Conservation (phyloP, 2,797 vertebrate species). For the Leuciscus waleckii region DNA sequence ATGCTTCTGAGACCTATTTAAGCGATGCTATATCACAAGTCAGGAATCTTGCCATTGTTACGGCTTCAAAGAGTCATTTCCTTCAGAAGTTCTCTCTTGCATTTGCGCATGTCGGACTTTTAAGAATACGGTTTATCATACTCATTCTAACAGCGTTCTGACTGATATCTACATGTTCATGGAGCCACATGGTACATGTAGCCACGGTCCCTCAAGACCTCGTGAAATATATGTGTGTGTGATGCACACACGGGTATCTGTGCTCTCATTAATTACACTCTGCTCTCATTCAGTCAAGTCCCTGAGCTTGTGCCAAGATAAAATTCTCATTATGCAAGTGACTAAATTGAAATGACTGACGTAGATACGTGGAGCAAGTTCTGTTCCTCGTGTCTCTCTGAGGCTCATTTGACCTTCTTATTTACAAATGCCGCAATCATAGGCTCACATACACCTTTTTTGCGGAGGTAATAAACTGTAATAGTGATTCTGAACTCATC, state of each 20-base stretch:
- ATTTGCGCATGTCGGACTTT: constrained; percentile 8
- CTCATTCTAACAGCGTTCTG: not conserved
- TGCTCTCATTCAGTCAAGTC: constrained; percentile 81
- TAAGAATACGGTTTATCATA: constrained; percentile 9
- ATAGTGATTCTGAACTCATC: constrained; percentile 37
- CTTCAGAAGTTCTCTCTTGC: constrained; percentile 3
- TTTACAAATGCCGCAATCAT: constrained; percentile 42
- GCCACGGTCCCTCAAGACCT: constrained; percentile 19
- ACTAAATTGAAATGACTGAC: constrained; percentile 76
- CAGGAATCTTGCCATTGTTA: constrained; percentile 8
- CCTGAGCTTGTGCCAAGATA: constrained; percentile 75
- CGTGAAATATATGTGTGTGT: not conserved
- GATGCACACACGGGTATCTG: constrained; percentile 69
- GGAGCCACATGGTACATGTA: constrained; percentile 17
- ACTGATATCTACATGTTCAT: constrained; percentile 30
- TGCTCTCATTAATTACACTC: constrained; percentile 79
- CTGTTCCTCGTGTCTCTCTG: constrained; percentile 13
- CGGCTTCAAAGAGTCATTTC: constrained; percentile 1
- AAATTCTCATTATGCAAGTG: constrained; percentile 82
- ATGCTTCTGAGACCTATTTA: constrained; percentile 35
- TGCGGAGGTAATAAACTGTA: constrained; percentile 21
- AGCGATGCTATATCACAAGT: constrained; percentile 16
- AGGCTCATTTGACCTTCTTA: constrained; percentile 45
- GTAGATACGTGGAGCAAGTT: constrained; percentile 42
- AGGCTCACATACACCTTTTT: constrained; percentile 35